Conservation (phyloP, 2,888 invertebrate genomes). For the Nipponacmea schrenckii region DNA sequence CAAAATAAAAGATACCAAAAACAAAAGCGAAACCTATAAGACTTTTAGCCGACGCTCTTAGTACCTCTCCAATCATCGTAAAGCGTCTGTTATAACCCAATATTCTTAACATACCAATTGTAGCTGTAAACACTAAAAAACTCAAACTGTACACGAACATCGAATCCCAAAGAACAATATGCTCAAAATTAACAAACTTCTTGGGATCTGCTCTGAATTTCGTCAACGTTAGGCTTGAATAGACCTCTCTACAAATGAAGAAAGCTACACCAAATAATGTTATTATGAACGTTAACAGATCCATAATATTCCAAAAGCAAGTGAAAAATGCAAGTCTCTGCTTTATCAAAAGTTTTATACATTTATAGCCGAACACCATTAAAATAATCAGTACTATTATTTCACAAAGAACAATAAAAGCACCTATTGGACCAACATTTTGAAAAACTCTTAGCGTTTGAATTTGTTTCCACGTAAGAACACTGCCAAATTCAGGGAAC, state of each 20-base stretch:
- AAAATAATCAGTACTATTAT: constrained; percentile 36
- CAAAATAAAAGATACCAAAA: constrained; percentile 64
- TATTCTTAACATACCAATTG: constrained; percentile 53
- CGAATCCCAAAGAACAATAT: constrained; percentile 67
- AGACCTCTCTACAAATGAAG: constrained; percentile 55
- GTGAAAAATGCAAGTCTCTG: constrained; percentile 54
- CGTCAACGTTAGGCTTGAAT: constrained; percentile 29
- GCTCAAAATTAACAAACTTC: constrained; percentile 62
- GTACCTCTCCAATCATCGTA: constrained; percentile 67
- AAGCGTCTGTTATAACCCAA: constrained; percentile 70
- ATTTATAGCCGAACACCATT: constrained; percentile 31
- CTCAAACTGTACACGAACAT: constrained; percentile 43
- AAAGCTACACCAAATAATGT: constrained; percentile 55
- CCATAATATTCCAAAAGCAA: constrained; percentile 67
- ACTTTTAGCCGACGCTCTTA: constrained; percentile 63
- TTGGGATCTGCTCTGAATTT: constrained; percentile 40
- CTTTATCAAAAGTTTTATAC: constrained; percentile 33
- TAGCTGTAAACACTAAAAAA: constrained; percentile 42
- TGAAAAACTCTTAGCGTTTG: constrained; percentile 15
- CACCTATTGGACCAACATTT: constrained; percentile 34
- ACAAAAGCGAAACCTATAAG: constrained; percentile 67
- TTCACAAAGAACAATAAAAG: constrained; percentile 38
- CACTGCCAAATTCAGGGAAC: constrained; percentile 49
- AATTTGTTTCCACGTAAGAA: constrained; percentile 27
- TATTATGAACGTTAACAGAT: constrained; percentile 61